Conservation (phyloP, 2,888 invertebrate genomes). For the Pristionchus maxplancki region DNA sequence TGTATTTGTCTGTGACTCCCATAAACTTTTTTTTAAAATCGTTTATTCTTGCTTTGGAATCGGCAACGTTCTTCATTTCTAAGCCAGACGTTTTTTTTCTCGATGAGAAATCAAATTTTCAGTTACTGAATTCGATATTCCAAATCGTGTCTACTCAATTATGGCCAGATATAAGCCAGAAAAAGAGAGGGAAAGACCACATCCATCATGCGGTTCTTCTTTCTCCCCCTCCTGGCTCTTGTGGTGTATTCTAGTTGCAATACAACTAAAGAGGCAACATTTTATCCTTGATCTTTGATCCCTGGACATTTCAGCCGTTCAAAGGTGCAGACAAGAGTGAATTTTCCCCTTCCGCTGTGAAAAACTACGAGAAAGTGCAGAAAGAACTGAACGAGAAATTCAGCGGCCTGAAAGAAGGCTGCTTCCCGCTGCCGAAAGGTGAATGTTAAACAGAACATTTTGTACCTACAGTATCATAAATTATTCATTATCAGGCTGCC, state of each 20-base stretch:
- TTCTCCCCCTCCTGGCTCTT: not conserved
- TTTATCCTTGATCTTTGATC: no score
- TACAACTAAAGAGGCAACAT: no score
- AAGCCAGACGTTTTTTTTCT: no score
- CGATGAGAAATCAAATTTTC: not conserved
- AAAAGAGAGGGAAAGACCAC: not conserved
- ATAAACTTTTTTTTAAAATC: no score
- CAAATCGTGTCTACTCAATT: not conserved
- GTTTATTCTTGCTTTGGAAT: no score
- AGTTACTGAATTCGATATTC: not conserved
- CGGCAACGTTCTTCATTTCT: no score
- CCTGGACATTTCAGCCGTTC: no score
- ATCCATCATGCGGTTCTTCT: not conserved
- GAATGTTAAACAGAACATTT: not conserved
- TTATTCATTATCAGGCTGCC: not conserved
- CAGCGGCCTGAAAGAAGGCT: not conserved
- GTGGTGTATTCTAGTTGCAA: not conserved
- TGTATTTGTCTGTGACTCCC: no score
- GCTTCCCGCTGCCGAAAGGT: not conserved
- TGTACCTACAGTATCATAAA: not conserved
- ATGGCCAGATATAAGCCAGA: not conserved
- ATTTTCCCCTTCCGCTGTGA: not conserved
- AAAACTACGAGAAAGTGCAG: not conserved
- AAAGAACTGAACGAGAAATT: not conserved
- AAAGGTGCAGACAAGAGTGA: no score